Base-by-base conservation (phyloP, 2,888 invertebrate species). In the Archaeoteleia sp. region DNA sequence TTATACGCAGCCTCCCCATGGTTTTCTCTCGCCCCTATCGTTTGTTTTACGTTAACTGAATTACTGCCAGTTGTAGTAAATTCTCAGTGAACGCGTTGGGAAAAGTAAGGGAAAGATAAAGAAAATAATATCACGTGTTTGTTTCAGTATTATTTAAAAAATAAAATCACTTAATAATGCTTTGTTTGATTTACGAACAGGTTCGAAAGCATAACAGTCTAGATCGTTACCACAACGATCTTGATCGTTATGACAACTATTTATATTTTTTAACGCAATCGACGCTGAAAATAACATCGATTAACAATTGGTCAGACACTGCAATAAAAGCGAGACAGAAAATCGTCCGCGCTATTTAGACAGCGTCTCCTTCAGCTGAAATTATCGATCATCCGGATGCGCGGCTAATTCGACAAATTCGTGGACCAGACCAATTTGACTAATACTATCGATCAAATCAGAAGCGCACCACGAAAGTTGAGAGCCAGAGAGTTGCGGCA, bases 381-480 rank as follows among this genome's bases (percentile, higher is more conserved):
- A 45, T 46, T 48, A 66, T 63, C 67, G 54, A 63, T 62, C 62
- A 58, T 58, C 63, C 63, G 45, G 17, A n/a, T n/a, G 29, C 25
- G 49, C 63, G 54, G 68, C 62, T 62, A 68, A 63, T 68, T 63
- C 68, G 63, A 68, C 68, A 63, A 69, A 69, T 69, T 65, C 63
- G 54, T 58, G 54, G 63, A 63, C 48, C 45, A 60, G 69, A 35
- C 55, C 60, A 65, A 69, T 69, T 69, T 55, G 68, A 67, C 69
- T 65, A 72, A 65, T 58, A 63, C 66, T 78, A 82, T 82, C 79
- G 80, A 82, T 82, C 76, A 78, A 80, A 82, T 83, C 78, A 73
- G 78, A 79, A 80, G 78, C 78, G 80, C 81, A 78, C 77, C 75
- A 77, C 81, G 80, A 81, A 81, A 81, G 81, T 80, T 78, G 75